These are phyloP conservation scores for Pipistrellus nathusii DNA, from an alignment of 2,797 vertebrate genomes.

Conservation along the genomic window DNA sequence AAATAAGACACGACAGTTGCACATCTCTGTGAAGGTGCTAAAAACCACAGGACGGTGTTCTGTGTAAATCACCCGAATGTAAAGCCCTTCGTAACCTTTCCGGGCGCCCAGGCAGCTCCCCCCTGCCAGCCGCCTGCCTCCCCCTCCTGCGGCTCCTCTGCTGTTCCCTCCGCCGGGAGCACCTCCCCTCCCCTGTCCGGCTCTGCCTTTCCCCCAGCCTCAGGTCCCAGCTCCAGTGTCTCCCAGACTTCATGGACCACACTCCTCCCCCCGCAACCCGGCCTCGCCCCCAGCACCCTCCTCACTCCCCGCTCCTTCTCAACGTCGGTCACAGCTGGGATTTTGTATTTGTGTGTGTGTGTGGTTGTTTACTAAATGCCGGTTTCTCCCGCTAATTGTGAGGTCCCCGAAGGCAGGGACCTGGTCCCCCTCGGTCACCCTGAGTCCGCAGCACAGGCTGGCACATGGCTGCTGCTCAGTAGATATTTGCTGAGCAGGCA, in stretches of 20 bases:
- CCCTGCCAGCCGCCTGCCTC: rapidly evolving
- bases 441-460: background rate
- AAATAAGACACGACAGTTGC: background rate
- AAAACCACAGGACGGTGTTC: background rate
- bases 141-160: background rate
- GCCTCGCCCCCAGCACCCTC: no score
- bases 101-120: background rate
- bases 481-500: background rate
- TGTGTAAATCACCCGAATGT: background rate
- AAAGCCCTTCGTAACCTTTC: background rate
- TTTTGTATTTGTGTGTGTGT: background rate
- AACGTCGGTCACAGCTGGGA: background rate
- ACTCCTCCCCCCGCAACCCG: background rate
- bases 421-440: background rate
- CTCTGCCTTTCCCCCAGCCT: rapidly evolving
- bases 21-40: background rate
- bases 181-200: background rate
- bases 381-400: background rate
- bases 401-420: background rate
- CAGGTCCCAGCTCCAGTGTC: background rate
- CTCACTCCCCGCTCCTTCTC: background rate
- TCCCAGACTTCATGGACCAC: background rate
- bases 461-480: background rate
- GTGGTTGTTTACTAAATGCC: background rate
- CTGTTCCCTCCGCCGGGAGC: background rate